These are phyloP conservation scores for Petrocephalus zakoni DNA, from an alignment of 2,113 vertebrate species.

Conservation along the genomic window DNA sequence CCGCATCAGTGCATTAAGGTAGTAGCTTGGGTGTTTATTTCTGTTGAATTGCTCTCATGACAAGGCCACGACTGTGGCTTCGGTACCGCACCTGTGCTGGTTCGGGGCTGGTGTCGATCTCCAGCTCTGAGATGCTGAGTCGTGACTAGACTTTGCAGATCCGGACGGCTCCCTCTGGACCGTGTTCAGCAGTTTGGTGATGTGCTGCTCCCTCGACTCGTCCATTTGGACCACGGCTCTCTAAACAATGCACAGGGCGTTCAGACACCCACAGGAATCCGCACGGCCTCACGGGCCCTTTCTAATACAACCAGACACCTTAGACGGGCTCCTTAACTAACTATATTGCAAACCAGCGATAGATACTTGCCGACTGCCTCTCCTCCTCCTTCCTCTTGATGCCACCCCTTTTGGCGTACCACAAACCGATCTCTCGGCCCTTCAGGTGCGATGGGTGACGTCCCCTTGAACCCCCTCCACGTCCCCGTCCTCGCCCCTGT, in stretches of 20 bases:
- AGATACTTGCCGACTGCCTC: conserved; percentile 73
- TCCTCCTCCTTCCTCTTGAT: conserved; percentile 78
- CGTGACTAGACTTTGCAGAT: conserved; percentile 45
- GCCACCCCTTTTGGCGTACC: conserved; percentile 86
- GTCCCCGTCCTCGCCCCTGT: conserved; percentile 52
- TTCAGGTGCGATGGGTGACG: conserved; percentile 82
- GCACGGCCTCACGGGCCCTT: neutral
- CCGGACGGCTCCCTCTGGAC: conserved; percentile 62
- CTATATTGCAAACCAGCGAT: neutral
- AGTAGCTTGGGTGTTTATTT: neutral
- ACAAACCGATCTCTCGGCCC: conserved; percentile 89
- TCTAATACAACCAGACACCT: neutral
- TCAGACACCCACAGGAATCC: neutral
- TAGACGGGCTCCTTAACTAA: neutral
- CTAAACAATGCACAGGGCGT: conserved; percentile 46
- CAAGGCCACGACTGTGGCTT: neutral
- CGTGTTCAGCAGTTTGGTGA: conserved; percentile 78
- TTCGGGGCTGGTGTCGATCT: conserved; percentile 21
- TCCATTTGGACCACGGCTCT: conserved; percentile 93
- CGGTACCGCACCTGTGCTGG: conserved; percentile 52
- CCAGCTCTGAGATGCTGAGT: conserved; percentile 53
- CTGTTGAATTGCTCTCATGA: neutral
- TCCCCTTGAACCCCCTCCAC: conserved; percentile 57
- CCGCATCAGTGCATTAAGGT: neutral
- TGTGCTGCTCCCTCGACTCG: conserved; percentile 83